A percentile compares a stretch with the other conserved stretches of the same genome.
Evolutionary conservation across 1,140 invertebrate species (phyloP).

Genomic region (Pemphigus obesinymphae): DNA sequence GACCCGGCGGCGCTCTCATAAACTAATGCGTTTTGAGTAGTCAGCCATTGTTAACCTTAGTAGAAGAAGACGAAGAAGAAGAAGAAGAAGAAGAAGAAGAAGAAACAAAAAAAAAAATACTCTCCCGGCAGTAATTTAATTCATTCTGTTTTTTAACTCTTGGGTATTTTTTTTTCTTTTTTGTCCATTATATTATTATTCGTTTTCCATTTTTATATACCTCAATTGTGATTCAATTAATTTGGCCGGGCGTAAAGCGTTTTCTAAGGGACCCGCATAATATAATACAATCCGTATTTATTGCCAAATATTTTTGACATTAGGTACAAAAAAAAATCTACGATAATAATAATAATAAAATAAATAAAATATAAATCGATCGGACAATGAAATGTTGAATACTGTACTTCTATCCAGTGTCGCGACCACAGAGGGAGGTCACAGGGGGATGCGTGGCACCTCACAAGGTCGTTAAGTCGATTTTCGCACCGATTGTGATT

Average conservation of each 20-base stretch:
- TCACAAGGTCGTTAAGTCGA: too few relatives aligned
- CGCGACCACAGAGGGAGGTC: too few relatives aligned
- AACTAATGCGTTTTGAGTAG: constrained; percentile 26
- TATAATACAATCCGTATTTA: not conserved
- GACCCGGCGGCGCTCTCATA: constrained; percentile 17
- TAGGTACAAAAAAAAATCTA: not conserved
- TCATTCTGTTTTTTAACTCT: constrained; percentile 18
- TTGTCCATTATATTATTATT: not conserved
- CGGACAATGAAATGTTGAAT: not conserved
- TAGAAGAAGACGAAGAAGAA: not conserved
- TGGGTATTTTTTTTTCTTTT: not conserved
- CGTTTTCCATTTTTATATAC: not conserved
- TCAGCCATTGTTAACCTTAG: constrained; percentile 23
- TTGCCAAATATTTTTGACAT: not conserved
- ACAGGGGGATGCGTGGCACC: too few relatives aligned
- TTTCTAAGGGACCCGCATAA: not conserved
- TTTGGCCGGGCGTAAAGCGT: not conserved
- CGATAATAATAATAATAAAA: not conserved
- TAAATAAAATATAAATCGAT: not conserved
- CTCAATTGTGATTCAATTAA: constrained; percentile 20
- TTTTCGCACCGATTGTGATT: too few relatives aligned
- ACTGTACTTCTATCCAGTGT: too few relatives aligned
- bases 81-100: too few relatives aligned
- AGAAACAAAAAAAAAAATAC: constrained; percentile 11
- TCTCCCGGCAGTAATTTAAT: constrained; percentile 11